These are phyloP conservation scores for Lepilemur ruficaudatus DNA, from an alignment of 2,797 vertebrate genomes.

Conservation along the genomic window DNA sequence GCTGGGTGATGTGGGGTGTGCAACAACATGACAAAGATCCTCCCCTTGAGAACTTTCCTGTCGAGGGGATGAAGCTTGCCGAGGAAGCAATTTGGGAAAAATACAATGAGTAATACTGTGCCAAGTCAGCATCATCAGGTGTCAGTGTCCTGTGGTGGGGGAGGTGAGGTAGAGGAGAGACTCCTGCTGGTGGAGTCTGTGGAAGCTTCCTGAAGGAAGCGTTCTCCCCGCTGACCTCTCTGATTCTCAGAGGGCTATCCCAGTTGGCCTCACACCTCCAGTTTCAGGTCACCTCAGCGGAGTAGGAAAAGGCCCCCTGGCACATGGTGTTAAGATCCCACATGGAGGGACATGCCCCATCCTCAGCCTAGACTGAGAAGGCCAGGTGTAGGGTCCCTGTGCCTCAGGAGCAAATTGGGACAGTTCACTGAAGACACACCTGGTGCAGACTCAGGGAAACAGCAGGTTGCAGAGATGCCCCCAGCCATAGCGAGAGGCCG, in stretches of 20 bases:
- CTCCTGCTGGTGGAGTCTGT: not conserved
- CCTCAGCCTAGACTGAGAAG: not conserved
- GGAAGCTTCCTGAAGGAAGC: not conserved
- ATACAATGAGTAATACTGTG: not conserved
- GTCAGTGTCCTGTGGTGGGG: fast-evolving
- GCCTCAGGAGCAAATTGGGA: not conserved
- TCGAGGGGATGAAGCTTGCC: not conserved
- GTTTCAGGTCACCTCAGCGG: not conserved
- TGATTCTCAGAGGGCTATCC: not conserved
- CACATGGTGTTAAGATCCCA: not conserved
- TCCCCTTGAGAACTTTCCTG: not conserved
- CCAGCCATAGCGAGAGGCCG: not conserved
- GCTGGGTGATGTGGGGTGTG: not conserved
- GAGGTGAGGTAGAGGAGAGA: not conserved
- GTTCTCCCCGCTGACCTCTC: not conserved
- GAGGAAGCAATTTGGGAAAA: not conserved
- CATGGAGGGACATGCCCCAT: not conserved
- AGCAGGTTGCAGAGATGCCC: not conserved
- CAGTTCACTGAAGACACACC: not conserved
- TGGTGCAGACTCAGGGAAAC: not conserved
- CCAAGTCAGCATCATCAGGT: not conserved
- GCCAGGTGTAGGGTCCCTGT: fast-evolving
- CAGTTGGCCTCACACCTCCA: not conserved
- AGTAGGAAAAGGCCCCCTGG: not conserved
- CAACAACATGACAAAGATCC: not conserved